Base-by-base conservation (phyloP, 2,797 vertebrate genomes). In the Hipposideros larvatus region DNA sequence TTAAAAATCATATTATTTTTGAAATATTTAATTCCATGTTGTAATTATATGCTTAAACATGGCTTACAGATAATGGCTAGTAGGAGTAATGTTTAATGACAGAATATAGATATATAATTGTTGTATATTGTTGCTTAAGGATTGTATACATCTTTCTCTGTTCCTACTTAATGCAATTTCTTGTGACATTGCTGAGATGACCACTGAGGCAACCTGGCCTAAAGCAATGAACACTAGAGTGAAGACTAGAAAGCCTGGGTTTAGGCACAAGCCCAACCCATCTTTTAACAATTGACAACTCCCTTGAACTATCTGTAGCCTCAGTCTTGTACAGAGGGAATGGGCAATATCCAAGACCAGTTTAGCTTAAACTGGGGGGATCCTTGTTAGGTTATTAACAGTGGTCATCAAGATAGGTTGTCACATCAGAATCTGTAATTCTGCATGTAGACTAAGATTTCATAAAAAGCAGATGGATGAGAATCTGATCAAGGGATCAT, bases 1-100 rank as follows among this genome's bases (percentile, higher is more conserved):
- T 85, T 65, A 90, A 80, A 63, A 77, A 90, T 90, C 59, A 22
- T 73, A 83, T 37, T 68, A 57, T 68, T 55, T 86, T 92, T 92
- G 14, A 90, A 90, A 70, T 73, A 86, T 41, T 86, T 96, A 31
- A 80, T 86, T 95, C 26, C 10, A 66, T 70, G 68, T 68, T 75
- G 6, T 92, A 41, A 74, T 68, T 89, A 34, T 41, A 43, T 71
- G 18, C 41, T 11, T 87, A 77, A 78, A 26, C 13, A 57, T 82
- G 53, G 48, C 79, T 83, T 43, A 53, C 41, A 78, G 11, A 63
- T 34, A 87, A 46, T 48, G 3, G 16, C 48, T 92, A 74, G 46
- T 0, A 43, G 14, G 16, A 92, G 7, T 96, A 43, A 87, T 87
- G 59, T 15, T 90, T 90, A 63, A 87, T 68, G 75, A 73, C 1